Percentiles rank a stretch among this genome's conserved stretches.
These are phyloP conservation scores for Todiramphus saurophagus DNA, from an alignment of 2,113 vertebrate species.

Conservation along the genomic window DNA sequence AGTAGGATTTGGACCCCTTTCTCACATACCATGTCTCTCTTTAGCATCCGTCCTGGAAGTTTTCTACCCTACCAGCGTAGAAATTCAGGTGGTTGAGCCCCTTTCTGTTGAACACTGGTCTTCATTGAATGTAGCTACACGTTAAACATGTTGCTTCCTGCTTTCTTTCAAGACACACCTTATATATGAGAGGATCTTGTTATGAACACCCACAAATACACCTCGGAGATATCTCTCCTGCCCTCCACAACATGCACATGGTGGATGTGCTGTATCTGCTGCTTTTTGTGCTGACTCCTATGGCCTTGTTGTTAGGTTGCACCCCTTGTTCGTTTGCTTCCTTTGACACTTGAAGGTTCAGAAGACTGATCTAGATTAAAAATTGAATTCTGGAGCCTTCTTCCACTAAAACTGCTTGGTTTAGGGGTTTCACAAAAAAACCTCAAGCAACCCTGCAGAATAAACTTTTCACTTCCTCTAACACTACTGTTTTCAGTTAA, in stretches of 20 bases:
- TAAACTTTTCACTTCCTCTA: background rate
- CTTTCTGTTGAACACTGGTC: background rate
- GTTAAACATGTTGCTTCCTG: background rate
- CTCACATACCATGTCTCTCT: background rate
- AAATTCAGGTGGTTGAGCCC: background rate
- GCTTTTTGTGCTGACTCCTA: background rate
- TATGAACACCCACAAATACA: background rate
- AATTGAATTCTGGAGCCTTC: background rate
- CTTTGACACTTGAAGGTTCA: background rate
- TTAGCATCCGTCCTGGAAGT: background rate
- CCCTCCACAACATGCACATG: accelerated
- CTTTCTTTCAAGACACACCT: background rate
- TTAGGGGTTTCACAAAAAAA: background rate
- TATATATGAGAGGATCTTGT: background rate
- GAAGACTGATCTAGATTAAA: background rate
- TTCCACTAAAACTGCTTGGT: background rate
- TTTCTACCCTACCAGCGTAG: background rate
- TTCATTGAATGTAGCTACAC: background rate
- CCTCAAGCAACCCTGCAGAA: background rate
- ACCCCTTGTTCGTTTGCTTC: accelerated
- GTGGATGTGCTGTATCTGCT: accelerated
- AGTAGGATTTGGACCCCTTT: background rate
- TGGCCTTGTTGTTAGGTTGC: background rate
- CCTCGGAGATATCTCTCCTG: background rate
- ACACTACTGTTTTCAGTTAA: background rate